A percentile compares a stretch with the other conserved stretches of the same genome.
phyloP scores from a whole-genome alignment of 92 coral and sea anemone genomes.

The Phenganax marumi region DNA sequence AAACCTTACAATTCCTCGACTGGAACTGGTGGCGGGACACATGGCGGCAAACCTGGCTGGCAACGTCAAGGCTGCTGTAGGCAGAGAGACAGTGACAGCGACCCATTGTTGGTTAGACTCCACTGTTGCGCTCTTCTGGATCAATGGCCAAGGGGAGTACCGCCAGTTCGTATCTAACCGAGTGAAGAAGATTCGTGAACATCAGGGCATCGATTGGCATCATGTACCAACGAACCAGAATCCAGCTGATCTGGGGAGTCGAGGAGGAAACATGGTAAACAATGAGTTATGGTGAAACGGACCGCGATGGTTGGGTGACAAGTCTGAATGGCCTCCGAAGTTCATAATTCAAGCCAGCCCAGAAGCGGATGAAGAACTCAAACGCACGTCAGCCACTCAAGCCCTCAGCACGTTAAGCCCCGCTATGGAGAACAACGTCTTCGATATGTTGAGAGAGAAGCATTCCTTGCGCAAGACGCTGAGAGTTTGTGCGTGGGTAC shows the following conservation, averaged over 20 bases:
- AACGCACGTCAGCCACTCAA: too few species aligned
- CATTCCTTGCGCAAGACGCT: background rate
- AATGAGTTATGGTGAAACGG: constrained; percentile 35
- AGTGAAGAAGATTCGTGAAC: constrained; percentile 30
- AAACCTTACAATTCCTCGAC: constrained; percentile 39
- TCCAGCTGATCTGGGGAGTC: constrained; percentile 48
- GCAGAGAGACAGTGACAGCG: background rate
- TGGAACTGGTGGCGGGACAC: constrained; percentile 49
- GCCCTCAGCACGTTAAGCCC: too few species aligned
- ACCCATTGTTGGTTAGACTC: constrained; percentile 41
- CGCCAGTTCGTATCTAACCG: constrained; percentile 42
- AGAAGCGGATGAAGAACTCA: too few species aligned
- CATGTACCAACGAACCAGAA: constrained; percentile 34
- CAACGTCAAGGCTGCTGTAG: constrained; percentile 35
- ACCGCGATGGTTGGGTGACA: constrained; percentile 21
- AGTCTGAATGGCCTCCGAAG: constrained; percentile 50
- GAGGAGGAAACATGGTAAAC: constrained; percentile 30
- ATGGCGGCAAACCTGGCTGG: constrained; percentile 39
- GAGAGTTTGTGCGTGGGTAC: background rate
- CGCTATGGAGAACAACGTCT: too few species aligned
- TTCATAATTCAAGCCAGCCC: constrained; percentile 28
- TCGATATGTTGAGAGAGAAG: too few species aligned
- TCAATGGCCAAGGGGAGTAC: constrained; percentile 39
- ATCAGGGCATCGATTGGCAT: constrained; percentile 18
- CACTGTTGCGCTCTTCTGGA: constrained; percentile 39